These are phyloP conservation scores for Aphelenchoides fujianensis DNA, from an alignment of 1,140 invertebrate genomes.

Conservation along the genomic window DNA sequence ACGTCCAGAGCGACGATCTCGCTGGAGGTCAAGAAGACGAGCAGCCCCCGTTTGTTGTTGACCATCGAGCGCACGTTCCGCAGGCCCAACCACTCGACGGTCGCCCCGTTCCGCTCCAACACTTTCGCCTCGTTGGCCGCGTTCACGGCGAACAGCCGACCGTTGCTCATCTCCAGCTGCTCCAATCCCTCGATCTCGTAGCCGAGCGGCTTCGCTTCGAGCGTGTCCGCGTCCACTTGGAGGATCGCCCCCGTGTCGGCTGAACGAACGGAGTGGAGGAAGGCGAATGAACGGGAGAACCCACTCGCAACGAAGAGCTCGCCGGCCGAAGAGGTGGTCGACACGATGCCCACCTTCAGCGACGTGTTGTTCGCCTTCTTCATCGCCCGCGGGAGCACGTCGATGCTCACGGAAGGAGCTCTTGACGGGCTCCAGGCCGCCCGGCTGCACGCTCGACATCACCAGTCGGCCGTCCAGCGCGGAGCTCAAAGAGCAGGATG, in stretches of 20 bases:
- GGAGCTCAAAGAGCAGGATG: constrained; percentile 16
- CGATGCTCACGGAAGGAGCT: constrained; percentile 23
- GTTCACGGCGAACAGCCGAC: constrained; percentile 1
- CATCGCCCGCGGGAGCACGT: constrained; percentile 29
- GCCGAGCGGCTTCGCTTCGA: constrained; percentile 13
- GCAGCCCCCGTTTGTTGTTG: neutral
- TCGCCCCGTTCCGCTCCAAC: neutral
- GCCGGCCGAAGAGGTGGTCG: neutral
- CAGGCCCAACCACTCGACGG: constrained; percentile 14
- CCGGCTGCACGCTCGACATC: constrained; percentile 13
- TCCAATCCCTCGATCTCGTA: constrained; percentile 31
- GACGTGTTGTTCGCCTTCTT: constrained; percentile 7
- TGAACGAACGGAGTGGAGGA: neutral
- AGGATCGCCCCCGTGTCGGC: constrained; percentile 29
- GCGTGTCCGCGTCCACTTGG: constrained; percentile 13
- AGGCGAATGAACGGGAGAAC: neutral
- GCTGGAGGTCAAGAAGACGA: neutral
- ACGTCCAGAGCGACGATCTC: constrained; percentile 10
- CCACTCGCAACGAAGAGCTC: constrained; percentile 29
- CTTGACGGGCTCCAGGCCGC: constrained; percentile 22
- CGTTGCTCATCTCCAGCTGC: neutral
- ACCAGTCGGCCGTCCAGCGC: constrained; percentile 29
- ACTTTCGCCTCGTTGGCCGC: constrained; percentile 13
- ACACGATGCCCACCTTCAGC: constrained; percentile 26
- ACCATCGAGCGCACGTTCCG: neutral